Evolutionary conservation across 2,113 vertebrate genomes (phyloP), one percentile per base, ranked within the genome.

Genomic region (Apistogramma diplotaenia): DNA sequence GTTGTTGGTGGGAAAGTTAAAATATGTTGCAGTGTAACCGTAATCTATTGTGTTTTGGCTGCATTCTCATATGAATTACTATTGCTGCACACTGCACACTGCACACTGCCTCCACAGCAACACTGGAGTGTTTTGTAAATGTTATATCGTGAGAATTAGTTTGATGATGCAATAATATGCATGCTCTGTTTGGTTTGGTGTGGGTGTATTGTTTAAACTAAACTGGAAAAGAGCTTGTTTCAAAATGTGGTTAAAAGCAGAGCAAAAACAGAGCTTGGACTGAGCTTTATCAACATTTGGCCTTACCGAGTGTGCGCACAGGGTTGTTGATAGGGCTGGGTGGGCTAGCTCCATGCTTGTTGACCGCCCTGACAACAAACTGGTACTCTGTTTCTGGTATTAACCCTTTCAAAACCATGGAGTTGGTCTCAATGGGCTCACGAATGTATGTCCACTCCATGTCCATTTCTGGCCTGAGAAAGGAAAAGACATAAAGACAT

Each of bases 331-430:
- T 94, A 31, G 71, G 13, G 51, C 98, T 98, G 58, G 95, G 95
- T 1, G 93, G 90, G 70, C 98, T 97, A 33, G 93, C 85, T 59
- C 97, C 98, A 0, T 96, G 95, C 21, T 88, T 43, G 79, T 97
- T 99, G 40, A 95, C 91, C 0, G 97, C 96, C 90, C 96, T 94
- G 58, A 99, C 87, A 0, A 97, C 94, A 93, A 99, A 99, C 94
- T 96, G 97, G 84, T 99, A 99, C 80, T 95, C 94, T 0, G 96
- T 97, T 57, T 97, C 95, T 2, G 97, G 96, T 37, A 96, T 81
- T 8, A 99, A 92, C 29, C 96, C 97, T 89, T 97, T 99, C 79
- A 99, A 93, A 75, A 99, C 96, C 97, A 98, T 97, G 62, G 98
- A 98, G 78, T 96, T 96, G 33, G 97, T 95, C 89, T 96, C 94